Percentiles rank a stretch among this genome's conserved stretches.
These are phyloP conservation scores for Drosophila incognita DNA, from an alignment of 2,888 invertebrate species.

Conservation along the genomic window DNA sequence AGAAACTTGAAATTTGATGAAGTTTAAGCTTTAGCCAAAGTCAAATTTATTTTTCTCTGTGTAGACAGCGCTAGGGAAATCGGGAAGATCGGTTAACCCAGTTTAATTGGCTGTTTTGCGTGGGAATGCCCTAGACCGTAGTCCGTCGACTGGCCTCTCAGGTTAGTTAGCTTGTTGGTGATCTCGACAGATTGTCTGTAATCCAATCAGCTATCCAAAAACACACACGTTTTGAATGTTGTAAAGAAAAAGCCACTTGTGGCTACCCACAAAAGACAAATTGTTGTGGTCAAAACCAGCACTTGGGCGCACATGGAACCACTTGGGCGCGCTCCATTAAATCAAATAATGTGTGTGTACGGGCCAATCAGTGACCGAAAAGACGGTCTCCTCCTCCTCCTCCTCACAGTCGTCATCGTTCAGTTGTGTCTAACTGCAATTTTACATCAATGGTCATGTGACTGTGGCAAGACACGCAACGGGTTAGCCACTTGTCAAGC, in stretches of 20 bases:
- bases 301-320: conserved; percentile 54
- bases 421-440: conserved; percentile 68
- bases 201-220: conserved; percentile 51
- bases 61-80: conserved; percentile 41
- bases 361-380: conserved; percentile 57
- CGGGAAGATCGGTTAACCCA: conserved; percentile 50
- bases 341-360: conserved; percentile 57
- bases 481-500: conserved; percentile 66
- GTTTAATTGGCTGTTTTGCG: conserved; percentile 66
- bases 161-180: conserved; percentile 13
- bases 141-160: conserved; percentile 10
- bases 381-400: conserved; percentile 13
- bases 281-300: conserved; percentile 50
- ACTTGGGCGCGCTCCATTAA: conserved; percentile 74
- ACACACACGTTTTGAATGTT: conserved; percentile 30
- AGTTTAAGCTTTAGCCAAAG: neutral
- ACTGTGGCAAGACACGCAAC: conserved; percentile 48
- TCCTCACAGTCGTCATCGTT: conserved; percentile 20
- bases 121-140: conserved; percentile 64
- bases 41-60: neutral
- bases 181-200: conserved; percentile 40
- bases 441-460: conserved; percentile 77
- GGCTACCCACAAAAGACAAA: conserved; percentile 49
- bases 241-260: conserved; percentile 29
- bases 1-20: neutral